phyloP scores from a whole-genome alignment of 2,113 vertebrate genomes.

The Clarias batrachus region DNA sequence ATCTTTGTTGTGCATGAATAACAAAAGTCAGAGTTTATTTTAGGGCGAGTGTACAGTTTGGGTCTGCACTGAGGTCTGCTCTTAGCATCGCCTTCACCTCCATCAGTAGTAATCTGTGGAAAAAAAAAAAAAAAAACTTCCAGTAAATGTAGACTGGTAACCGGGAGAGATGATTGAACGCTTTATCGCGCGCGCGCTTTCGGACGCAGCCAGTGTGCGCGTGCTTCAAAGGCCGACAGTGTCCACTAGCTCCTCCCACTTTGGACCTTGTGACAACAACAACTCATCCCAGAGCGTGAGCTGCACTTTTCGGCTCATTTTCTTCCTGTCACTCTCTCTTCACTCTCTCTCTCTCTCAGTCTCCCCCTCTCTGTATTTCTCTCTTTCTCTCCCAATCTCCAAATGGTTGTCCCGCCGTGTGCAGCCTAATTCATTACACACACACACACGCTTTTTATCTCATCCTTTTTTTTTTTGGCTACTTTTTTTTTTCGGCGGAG shows the following conservation, averaged over 20 bases:
- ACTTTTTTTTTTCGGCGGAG: slow-evolving; percentile 68
- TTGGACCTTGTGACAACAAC: slow-evolving; percentile 97
- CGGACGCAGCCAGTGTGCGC: slow-evolving; percentile 54
- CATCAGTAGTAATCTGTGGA: too few relatives aligned
- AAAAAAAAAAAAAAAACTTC: too few relatives aligned
- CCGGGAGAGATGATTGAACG: not conserved
- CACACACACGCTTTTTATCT: slow-evolving; percentile 64
- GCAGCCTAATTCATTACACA: slow-evolving; percentile 72
- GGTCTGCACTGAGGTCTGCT: not conserved
- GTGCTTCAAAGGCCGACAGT: slow-evolving; percentile 86
- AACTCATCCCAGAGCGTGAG: slow-evolving; percentile 89
- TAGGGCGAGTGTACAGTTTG: not conserved
- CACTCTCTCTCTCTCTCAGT: not conserved
- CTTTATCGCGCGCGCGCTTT: not conserved
- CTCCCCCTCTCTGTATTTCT: not conserved
- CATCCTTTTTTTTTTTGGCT: slow-evolving; percentile 70
- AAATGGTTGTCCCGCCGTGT: slow-evolving; percentile 87
- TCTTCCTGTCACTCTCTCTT: slow-evolving; percentile 77
- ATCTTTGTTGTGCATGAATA: not conserved
- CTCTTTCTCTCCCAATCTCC: slow-evolving; percentile 73
- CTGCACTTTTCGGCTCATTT: slow-evolving; percentile 94
- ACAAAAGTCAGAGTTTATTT: not conserved
- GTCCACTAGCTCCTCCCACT: slow-evolving; percentile 92
- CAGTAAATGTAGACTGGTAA: not conserved
- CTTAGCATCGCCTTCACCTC: not conserved